Conservation (phyloP, 2,797 vertebrate genomes). For the Malurus leucopterus region DNA sequence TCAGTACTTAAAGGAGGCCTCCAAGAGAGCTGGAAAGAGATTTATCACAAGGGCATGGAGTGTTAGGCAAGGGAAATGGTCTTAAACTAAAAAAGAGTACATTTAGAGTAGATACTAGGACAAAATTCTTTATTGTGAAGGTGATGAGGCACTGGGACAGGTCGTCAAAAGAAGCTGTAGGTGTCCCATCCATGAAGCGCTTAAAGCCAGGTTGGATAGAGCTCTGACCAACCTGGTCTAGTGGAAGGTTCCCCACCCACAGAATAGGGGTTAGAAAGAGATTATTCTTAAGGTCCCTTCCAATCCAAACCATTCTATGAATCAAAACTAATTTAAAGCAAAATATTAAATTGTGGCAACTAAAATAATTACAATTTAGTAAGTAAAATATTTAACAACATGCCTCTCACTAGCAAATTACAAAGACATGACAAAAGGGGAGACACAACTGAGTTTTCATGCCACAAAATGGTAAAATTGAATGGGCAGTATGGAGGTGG, state of each 20-base stretch:
- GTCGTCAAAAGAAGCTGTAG: not conserved
- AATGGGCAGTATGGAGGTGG: rapidly evolving
- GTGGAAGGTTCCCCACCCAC: not conserved
- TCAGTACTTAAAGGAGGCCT: not conserved
- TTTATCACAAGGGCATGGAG: not conserved
- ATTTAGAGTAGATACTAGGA: not conserved
- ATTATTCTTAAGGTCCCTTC: not conserved
- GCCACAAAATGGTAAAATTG: rapidly evolving
- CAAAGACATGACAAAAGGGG: not conserved
- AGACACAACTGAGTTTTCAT: not conserved
- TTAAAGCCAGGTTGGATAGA: not conserved
- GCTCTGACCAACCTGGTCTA: not conserved
- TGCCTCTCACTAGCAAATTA: not conserved
- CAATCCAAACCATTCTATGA: not conserved
- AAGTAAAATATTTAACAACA: not conserved
- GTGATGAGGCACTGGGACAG: not conserved
- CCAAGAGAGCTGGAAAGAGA: not conserved
- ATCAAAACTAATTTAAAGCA: not conserved
- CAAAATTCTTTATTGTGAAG: not conserved
- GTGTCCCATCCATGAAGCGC: not conserved
- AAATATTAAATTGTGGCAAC: not conserved
- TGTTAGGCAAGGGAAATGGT: not conserved
- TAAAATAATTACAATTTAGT: not conserved
- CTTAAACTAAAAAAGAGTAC: not conserved
- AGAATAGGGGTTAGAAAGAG: rapidly evolving